Conservation (phyloP, 2,888 invertebrate species). For the Chymomyza caudatula region DNA sequence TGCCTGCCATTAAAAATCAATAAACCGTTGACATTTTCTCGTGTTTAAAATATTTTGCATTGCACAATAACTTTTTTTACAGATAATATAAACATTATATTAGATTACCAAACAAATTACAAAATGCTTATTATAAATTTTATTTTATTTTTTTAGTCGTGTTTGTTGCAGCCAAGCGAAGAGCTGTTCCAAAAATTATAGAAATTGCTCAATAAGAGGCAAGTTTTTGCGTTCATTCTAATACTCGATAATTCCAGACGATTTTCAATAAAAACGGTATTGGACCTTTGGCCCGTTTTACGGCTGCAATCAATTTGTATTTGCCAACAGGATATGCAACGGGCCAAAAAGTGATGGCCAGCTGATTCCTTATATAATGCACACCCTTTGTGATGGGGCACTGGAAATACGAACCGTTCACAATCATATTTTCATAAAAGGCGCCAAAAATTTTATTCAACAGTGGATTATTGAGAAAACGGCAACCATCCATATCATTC, state of each 20-base stretch:
- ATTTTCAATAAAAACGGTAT: not conserved
- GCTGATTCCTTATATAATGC: conserved; percentile 34
- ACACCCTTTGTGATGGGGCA: conserved; percentile 31
- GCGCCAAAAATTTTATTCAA: conserved; percentile 20
- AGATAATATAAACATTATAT: not conserved
- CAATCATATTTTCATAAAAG: conserved; percentile 34
- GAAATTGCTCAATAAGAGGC: not conserved
- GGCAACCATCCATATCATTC: conserved; percentile 28
- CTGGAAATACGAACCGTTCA: conserved; percentile 32
- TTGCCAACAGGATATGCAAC: conserved; percentile 39
- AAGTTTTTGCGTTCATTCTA: too few species aligned
- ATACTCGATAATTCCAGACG: conserved; percentile 25
- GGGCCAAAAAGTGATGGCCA: not conserved
- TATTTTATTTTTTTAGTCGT: too few species aligned
- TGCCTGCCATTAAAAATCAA: not conserved
- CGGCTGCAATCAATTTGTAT: conserved; percentile 1
- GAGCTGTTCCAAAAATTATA: not conserved
- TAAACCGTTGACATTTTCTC: not conserved
- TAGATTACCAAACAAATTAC: too few species aligned
- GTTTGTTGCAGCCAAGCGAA: too few species aligned
- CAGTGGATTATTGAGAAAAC: conserved; percentile 39
- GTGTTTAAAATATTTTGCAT: not conserved
- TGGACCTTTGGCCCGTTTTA: not conserved
- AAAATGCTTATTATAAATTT: too few species aligned
- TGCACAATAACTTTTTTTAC: not conserved